Evolutionary conservation across 2,888 invertebrate species (phyloP).

Genomic region (Tenthredo notha): DNA sequence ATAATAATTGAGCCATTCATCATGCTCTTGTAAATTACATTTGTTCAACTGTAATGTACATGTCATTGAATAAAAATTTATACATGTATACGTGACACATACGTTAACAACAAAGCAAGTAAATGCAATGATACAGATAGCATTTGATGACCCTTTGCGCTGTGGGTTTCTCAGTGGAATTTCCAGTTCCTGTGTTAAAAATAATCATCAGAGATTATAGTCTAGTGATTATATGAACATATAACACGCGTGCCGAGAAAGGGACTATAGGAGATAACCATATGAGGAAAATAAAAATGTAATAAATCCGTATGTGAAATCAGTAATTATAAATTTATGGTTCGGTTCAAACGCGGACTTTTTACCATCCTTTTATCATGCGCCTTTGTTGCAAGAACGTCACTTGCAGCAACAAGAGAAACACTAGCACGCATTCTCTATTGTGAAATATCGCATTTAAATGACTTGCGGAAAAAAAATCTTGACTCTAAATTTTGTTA

Average conservation of each 20-base stretch:
- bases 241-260: background rate
- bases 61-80: background rate
- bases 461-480: background rate
- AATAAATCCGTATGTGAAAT: background rate
- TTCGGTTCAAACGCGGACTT: background rate
- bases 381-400: conserved; percentile 18
- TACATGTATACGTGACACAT: background rate
- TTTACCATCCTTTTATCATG: background rate
- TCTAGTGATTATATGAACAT: background rate
- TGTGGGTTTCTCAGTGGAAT: conserved; percentile 27
- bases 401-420: background rate
- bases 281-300: background rate
- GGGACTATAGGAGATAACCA: background rate
- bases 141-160: conserved; percentile 4
- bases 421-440: background rate
- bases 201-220: conserved; percentile 7
- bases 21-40: background rate
- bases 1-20: background rate
- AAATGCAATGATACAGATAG: conserved; percentile 10
- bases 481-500: background rate
- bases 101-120: background rate
- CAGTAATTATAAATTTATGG: background rate
- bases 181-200: conserved; percentile 37
- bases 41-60: background rate
- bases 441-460: background rate